Evolutionary conservation across 2,797 vertebrate species (phyloP), one percentile per base, ranked within the genome.

Genomic region (Sebastes hubbsi): DNA sequence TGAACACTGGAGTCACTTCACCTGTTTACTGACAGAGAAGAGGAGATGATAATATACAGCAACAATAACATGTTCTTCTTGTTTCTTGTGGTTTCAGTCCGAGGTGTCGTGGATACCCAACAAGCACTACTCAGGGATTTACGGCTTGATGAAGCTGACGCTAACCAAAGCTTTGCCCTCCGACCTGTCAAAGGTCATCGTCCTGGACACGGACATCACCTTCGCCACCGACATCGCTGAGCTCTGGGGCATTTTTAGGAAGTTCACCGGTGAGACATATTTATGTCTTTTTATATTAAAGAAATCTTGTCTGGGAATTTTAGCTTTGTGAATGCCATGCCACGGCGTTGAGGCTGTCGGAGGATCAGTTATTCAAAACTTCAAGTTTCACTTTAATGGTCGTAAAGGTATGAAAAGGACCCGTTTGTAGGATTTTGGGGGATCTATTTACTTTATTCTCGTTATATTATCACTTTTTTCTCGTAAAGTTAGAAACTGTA

Each of bases 41-140:
- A 52, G 4, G 13, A 46, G 42, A 46, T 46, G 42, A 38, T 38
- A 38, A 38, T 6, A 38, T 46, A 46, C 42, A 46, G 42, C 42
- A 46, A 18, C 42, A 46, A 46, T 46, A 8, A 46, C 0, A 52
- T 52, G 6, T 7, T 7, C 14, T 11, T 36, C 29, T 11, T 30
- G 42, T 46, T 25, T 38, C 36, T 7, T 80, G 27, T 76, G 1
- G 0, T 88, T 94, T 55, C 92, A 99, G 98, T 95, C 97, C 0
- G 97, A 98, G 87, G 97, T 99, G 84, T 97, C 98, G 2, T 99
- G 98, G 98, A 98, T 99, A 83, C 98, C 98, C 83, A 99, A 99
- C 95, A 99, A 98, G 80, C 98, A 99, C 89, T 99, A 99, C 95
- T 99, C 98, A 0, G 98, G 98, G 86, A 97, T 99, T 90, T 99